Evolutionary conservation across 2,797 vertebrate species (phyloP).

Genomic region (Benthosema pterotum): DNA sequence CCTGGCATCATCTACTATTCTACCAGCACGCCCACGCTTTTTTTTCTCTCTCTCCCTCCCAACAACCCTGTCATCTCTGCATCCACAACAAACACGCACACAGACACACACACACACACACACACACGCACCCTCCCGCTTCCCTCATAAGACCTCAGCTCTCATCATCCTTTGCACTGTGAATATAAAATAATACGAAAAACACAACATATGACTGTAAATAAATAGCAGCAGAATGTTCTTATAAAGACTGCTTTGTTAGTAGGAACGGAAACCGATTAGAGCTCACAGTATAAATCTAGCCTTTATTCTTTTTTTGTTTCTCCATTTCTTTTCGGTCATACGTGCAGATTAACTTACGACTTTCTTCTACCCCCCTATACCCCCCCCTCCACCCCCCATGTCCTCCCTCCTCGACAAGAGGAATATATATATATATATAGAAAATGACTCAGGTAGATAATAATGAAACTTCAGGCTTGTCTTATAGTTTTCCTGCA

Average conservation of each 20-base stretch:
- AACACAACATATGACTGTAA: conserved; percentile 53
- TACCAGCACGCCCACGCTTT: conserved; percentile 15
- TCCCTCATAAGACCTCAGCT: conserved; percentile 38
- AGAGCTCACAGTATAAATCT: conserved; percentile 35
- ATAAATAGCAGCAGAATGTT: conserved; percentile 47
- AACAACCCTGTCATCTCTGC: conserved; percentile 34
- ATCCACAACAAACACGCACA: conserved; percentile 51
- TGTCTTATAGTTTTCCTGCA: conserved; percentile 79
- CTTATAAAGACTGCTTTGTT: conserved; percentile 32
- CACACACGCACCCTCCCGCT: conserved; percentile 47
- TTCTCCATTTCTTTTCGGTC: conserved; percentile 28
- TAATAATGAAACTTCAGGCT: conserved; percentile 81
- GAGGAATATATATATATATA: too few relatives aligned
- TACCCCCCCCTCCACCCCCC: too few relatives aligned
- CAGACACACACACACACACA: conserved; percentile 45
- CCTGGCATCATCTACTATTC: conserved; percentile 34
- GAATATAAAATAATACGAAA: too few relatives aligned
- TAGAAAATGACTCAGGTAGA: conserved; percentile 83
- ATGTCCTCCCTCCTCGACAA: conserved; percentile 43
- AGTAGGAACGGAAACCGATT: conserved; percentile 36
- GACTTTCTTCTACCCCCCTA: conserved; percentile 52
- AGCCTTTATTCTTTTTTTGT: conserved; percentile 34
- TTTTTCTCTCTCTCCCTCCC: neutral
- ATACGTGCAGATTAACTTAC: conserved; percentile 22
- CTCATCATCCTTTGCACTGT: conserved; percentile 66